Base-by-base conservation (phyloP, 2,888 invertebrate species). In the Cephus pulcher region DNA sequence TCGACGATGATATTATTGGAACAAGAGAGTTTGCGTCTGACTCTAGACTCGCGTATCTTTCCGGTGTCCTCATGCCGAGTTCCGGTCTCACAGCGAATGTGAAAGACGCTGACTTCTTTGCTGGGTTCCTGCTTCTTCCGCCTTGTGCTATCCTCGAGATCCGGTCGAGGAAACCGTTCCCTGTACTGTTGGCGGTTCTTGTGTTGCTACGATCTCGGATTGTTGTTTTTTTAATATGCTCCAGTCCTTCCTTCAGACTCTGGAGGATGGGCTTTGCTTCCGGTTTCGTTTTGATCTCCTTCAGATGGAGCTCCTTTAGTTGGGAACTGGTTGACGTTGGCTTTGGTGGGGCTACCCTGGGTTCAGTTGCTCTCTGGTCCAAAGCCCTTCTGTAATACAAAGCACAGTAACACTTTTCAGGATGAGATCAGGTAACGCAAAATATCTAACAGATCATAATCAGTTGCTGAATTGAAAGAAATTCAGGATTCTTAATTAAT, bases 81-180 rank as follows among this genome's bases (percentile, higher is more conserved):
- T 90, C 90, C 75, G 90, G 90, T 37, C 90, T 84, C 9, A 90
- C 88, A 0, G 90, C 90, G 78, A 90, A 90, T 40, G 91, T 91
- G 81, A 91, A 91, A 12, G 91, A 90, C 4, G 91, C 90, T 12
- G 91, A 91, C 78, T 91, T 91, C 78, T 91, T 91, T 30, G 91
- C 91, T 3, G 90, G 90, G 77, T 90, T 90, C 23, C 91, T 86
- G 82, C 89, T 89, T 40, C 87, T 86, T 71, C 89, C 87, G 70
- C 90, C 90, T 40, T 90, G 89, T 0, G 90, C 88, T 88, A 90
- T 90, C 88, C 90, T 90, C 79, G 87, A 86, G 79, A 90, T 89
- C 79, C 86, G 85, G 69, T 90, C 90, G 78, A 90, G 84, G 80
- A 90, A 88, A 77, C 90, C 86, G 75, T 86, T 83, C 75, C 81